These are phyloP conservation scores for Ctenoplectra terminalis DNA, from an alignment of 1,140 invertebrate species.

Conservation along the genomic window DNA sequence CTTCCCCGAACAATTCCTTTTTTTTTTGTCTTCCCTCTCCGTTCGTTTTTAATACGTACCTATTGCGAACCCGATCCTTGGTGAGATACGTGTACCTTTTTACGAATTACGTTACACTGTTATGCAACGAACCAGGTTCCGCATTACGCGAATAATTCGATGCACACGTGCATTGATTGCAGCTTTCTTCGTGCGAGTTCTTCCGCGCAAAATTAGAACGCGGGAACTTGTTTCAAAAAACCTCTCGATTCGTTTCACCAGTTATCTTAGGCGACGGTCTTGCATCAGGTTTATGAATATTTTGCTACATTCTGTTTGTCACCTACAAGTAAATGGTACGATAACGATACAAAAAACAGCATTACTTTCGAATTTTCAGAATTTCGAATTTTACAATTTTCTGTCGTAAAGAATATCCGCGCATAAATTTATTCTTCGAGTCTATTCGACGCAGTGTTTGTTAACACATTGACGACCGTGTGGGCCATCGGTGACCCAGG, in stretches of 20 bases:
- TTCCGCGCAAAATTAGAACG: conserved; percentile 14
- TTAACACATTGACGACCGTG: too few species aligned
- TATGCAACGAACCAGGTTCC: conserved; percentile 22
- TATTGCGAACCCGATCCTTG: conserved; percentile 33
- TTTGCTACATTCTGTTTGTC: too few species aligned
- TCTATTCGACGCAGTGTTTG: not conserved
- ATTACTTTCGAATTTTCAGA: too few species aligned
- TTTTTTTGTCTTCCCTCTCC: not conserved
- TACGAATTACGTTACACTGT: conserved; percentile 30
- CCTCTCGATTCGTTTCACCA: not conserved
- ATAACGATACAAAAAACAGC: too few species aligned
- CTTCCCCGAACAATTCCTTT: conserved; percentile 14
- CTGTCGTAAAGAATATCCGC: too few species aligned
- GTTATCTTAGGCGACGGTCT: not conserved
- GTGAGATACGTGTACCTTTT: conserved; percentile 6
- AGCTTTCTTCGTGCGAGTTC: not conserved
- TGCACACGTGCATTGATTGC: conserved; percentile 10
- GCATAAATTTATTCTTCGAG: not conserved
- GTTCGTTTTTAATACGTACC: not conserved
- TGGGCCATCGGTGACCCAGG: too few species aligned
- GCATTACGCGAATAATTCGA: conserved; percentile 32
- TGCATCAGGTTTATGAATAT: too few species aligned
- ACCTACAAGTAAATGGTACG: too few species aligned
- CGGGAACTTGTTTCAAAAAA: not conserved
- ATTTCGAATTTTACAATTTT: not conserved